Evolutionary conservation across 2,113 vertebrate species (phyloP).

Genomic region (Aleadryas rufinucha): DNA sequence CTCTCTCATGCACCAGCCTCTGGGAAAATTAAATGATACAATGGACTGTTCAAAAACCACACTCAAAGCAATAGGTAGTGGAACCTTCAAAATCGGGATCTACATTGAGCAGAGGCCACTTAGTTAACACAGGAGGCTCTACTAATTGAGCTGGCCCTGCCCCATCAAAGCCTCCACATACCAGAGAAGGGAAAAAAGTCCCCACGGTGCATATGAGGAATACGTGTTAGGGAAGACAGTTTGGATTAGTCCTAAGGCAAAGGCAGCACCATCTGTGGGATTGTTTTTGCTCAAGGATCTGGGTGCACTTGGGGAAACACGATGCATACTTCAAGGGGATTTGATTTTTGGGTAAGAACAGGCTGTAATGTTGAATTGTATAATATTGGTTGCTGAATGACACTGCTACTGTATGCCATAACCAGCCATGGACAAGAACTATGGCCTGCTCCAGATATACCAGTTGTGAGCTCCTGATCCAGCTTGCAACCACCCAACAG

Average conservation of each 20-base stretch:
- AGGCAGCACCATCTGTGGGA: not conserved
- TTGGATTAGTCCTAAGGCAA: not conserved
- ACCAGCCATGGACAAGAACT: not conserved
- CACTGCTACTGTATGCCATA: not conserved
- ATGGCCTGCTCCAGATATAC: not conserved
- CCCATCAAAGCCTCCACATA: not conserved
- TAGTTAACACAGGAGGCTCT: not conserved
- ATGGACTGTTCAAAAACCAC: not conserved
- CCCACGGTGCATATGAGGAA: not conserved
- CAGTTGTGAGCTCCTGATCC: not conserved
- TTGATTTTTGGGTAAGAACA: not conserved
- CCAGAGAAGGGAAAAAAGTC: not conserved
- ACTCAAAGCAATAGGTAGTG: not conserved
- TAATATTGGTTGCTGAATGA: not conserved
- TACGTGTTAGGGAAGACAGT: not conserved
- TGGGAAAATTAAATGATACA: not conserved
- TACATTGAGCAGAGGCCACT: not conserved
- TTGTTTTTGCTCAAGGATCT: not conserved
- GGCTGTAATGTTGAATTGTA: not conserved
- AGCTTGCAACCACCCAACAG: not conserved
- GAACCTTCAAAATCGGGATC: not conserved
- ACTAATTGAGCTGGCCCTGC: not conserved
- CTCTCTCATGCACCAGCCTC: not conserved
- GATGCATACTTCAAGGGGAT: not conserved
- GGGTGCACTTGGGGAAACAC: not conserved